Conservation (phyloP, 2,888 invertebrate genomes). For the Argynnis bischoffii region DNA sequence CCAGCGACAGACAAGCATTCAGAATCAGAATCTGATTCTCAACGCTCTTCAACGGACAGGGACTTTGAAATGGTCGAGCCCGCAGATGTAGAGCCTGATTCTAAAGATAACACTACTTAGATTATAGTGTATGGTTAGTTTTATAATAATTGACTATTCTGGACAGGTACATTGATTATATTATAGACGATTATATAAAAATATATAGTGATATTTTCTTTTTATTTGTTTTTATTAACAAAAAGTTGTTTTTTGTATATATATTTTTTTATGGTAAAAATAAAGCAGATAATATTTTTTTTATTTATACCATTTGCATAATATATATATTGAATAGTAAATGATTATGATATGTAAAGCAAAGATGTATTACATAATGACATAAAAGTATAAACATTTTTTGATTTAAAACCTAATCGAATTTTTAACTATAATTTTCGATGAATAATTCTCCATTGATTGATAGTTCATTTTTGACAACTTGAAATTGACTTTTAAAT, state of each 20-base stretch:
- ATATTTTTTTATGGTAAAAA: too few species aligned
- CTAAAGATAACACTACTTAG: slow-evolving; percentile 38
- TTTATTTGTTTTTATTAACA: background rate
- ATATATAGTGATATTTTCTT: background rate
- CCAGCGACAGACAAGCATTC: slow-evolving; percentile 72
- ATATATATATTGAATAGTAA: too few species aligned
- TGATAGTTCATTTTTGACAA: too few species aligned
- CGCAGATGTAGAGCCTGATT: slow-evolving; percentile 82
- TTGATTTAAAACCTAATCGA: too few species aligned
- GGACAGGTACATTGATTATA: slow-evolving; percentile 39
- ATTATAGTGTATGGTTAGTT: slow-evolving; percentile 24
- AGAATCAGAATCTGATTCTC: slow-evolving; percentile 92
- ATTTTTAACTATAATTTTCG: too few species aligned
- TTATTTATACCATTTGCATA: too few species aligned
- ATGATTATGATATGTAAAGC: too few species aligned
- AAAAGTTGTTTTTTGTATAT: background rate
- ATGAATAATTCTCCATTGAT: too few species aligned
- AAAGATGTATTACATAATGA: too few species aligned
- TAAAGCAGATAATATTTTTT: too few species aligned
- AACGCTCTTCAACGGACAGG: slow-evolving; percentile 90
- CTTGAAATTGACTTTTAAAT: too few species aligned
- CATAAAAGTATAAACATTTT: too few species aligned
- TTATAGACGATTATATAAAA: slow-evolving; percentile 30
- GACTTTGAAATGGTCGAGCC: slow-evolving; percentile 94
- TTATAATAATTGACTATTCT: slow-evolving; percentile 44